Evolutionary conservation across 2,888 invertebrate species (phyloP).

Genomic region (Deladenus siricidicola): DNA sequence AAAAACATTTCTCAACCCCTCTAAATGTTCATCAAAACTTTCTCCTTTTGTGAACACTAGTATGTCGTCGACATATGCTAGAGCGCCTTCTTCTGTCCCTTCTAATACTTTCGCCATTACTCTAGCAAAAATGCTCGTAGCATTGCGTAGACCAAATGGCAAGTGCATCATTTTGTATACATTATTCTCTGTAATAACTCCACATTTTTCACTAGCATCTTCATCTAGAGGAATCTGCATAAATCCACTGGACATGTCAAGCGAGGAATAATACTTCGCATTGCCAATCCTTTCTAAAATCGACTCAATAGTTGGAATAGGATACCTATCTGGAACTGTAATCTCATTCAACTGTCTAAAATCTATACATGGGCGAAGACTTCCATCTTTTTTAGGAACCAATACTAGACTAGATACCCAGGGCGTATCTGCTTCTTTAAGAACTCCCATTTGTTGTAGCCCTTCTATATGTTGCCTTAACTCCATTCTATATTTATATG

Average conservation of each 20-base stretch:
- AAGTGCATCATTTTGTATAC: constrained; percentile 23
- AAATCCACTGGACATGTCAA: constrained; percentile 14
- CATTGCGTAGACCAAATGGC: constrained; percentile 23
- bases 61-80: constrained; percentile 17
- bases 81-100: constrained; percentile 9
- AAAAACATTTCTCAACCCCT: not conserved
- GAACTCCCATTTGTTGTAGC: constrained; percentile 18
- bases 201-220: constrained; percentile 19
- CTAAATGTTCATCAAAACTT: constrained; percentile 3
- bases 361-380: constrained; percentile 30
- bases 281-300: constrained; percentile 14
- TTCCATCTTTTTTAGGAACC: constrained; percentile 34
- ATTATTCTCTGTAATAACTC: constrained; percentile 18
- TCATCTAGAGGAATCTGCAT: constrained; percentile 13
- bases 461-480: constrained; percentile 30
- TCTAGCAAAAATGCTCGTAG: constrained; percentile 10
- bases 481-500: constrained; percentile 24
- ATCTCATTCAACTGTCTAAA: constrained; percentile 27
- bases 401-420: constrained; percentile 24
- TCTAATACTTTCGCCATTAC: constrained; percentile 13
- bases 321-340: constrained; percentile 27
- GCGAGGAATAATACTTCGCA: constrained; percentile 8
- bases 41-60: constrained; percentile 1
- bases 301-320: constrained; percentile 14
- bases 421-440: constrained; percentile 30